Evolutionary conservation across 1,140 invertebrate species (phyloP), one percentile per base, ranked within the genome.

Genomic region (Camponotus pennsylvanicus): DNA sequence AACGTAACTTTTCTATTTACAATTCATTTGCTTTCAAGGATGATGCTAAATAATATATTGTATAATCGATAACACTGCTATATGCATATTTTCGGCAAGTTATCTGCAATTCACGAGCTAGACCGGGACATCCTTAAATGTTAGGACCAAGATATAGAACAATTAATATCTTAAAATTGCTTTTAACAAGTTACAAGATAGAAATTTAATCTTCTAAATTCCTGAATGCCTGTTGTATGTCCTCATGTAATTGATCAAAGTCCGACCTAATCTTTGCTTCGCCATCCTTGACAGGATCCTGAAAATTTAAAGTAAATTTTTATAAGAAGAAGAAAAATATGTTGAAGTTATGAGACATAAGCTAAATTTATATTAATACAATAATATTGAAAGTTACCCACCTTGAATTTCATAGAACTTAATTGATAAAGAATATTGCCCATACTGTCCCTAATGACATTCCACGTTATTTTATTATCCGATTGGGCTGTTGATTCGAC

Each of bases 321-420:
- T 71, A 63, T 32, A 49, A 27, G 18, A 18, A 27, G 18, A 18
- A 40, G 40, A 37, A 61, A 59, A 45, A 61, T 21, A 70, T 2
- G 3, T 34, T 42, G 6, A 59, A n/a, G 49, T 71, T 80, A 55
- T 9, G 37, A 85, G 45, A 71, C 6, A 9, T 64, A 7, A 45
- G 37, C 18, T 37, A 71, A 4, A 73, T 4, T 32, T 42, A 42
- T 70, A 11, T 52, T 52, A 52, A 52, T 8, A 67, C 9, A 5
- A 13, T 18, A 8, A 2, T 32, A 7, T 3, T 67, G 21, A 63
- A 21, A 86, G 1, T 57, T 85, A 76, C 40, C 92, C 93, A 98
- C 98, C 97, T 99, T 99, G 96, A 99, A 99, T 96, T 99, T 99
- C 99, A 99, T 99, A 92, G 98, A 99, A 91, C 98, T 99, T 70